Conservation (phyloP, 1,140 invertebrate species). For the Daktulosphaira vitifoliae region DNA sequence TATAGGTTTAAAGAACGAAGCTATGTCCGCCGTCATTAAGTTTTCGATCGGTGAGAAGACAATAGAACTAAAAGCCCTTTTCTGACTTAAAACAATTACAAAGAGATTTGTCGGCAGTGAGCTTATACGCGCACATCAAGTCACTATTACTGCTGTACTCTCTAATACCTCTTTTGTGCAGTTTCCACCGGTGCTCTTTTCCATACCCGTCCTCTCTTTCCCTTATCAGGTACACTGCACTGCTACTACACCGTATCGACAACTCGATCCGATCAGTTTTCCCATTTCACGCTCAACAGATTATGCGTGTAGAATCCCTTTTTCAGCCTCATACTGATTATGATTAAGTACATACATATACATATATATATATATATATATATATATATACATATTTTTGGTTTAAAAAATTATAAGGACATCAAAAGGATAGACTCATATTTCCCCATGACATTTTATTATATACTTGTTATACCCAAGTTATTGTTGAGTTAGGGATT, state of each 20-base stretch:
- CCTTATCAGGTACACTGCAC: slow-evolving; percentile 12
- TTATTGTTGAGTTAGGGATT: too few species aligned
- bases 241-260: not conserved
- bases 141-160: not conserved
- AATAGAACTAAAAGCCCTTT: slow-evolving; percentile 29
- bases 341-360: too few species aligned
- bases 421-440: too few species aligned
- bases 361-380: too few species aligned
- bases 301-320: slow-evolving; percentile 1
- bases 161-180: slow-evolving; percentile 29
- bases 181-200: not conserved
- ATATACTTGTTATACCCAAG: too few species aligned
- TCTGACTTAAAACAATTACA: slow-evolving; percentile 33
- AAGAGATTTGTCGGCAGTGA: slow-evolving; percentile 12
- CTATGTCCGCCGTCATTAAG: too few species aligned
- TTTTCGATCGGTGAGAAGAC: not conserved
- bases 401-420: too few species aligned
- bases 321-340: too few species aligned
- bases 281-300: slow-evolving; percentile 33
- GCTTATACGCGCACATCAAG: not conserved
- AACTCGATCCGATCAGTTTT: slow-evolving; percentile 27
- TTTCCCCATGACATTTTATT: too few species aligned
- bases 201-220: not conserved
- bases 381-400: too few species aligned
- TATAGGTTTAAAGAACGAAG: too few species aligned